Percentiles rank a stretch among this genome's conserved stretches.
Conservation (phyloP, 1,140 invertebrate genomes). For the Frieseomelitta varia region DNA sequence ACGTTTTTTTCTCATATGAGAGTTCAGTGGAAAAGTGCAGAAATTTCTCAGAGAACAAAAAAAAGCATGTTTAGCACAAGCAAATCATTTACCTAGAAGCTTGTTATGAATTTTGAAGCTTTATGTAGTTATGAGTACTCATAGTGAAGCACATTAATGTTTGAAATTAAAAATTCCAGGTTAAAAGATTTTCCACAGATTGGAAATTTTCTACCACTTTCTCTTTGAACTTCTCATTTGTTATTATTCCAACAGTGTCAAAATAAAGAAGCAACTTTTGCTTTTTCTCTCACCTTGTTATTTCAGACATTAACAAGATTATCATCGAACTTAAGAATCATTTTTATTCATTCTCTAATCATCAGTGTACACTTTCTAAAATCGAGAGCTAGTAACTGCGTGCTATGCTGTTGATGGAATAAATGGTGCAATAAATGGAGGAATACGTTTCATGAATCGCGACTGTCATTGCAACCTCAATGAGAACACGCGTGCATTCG, state of each 20-base stretch:
- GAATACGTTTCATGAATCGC: constrained; percentile 7
- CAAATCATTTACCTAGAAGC: neutral
- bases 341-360: neutral
- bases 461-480: constrained; percentile 32
- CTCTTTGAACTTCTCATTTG: neutral
- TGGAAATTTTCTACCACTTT: neutral
- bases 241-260: neutral
- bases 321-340: neutral
- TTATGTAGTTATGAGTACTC: neutral
- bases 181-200: neutral
- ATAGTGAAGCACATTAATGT: neutral
- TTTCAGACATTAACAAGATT: neutral
- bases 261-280: neutral
- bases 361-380: neutral
- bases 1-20: neutral
- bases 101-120: neutral
- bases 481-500: constrained; percentile 10
- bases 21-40: neutral
- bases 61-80: neutral
- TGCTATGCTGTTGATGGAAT: neutral
- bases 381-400: neutral
- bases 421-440: neutral
- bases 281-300: neutral
- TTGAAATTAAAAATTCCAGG: neutral
- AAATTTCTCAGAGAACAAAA: neutral